phyloP scores from a whole-genome alignment of 2,113 vertebrate species.

The Corythornis vintsioides region DNA sequence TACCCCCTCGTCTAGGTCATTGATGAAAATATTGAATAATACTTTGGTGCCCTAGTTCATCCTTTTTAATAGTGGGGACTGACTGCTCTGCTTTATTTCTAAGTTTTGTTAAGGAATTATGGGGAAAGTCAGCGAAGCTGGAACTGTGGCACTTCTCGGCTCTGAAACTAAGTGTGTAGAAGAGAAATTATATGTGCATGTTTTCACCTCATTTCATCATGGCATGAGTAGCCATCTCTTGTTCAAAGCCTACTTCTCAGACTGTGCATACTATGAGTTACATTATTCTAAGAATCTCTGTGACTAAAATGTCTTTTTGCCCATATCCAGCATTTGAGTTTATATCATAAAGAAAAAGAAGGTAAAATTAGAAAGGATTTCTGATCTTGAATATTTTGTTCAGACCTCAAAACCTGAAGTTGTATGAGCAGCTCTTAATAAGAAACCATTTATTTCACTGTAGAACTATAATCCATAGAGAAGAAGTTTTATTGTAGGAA shows the following conservation, averaged over 20 bases:
- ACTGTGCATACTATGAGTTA: background rate
- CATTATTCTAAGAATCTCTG: fast-evolving
- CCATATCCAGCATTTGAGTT: background rate
- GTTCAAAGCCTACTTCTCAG: background rate
- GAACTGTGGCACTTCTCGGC: background rate
- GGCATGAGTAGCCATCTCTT: background rate
- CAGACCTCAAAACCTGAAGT: background rate
- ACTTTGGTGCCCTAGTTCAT: background rate
- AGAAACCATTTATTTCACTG: background rate
- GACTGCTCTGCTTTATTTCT: background rate
- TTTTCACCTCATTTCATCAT: background rate
- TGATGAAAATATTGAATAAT: no score
- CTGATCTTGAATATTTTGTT: background rate
- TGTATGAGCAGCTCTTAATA: background rate
- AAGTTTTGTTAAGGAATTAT: background rate
- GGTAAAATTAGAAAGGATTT: background rate
- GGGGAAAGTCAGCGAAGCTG: background rate
- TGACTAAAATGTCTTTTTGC: background rate
- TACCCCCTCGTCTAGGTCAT: no score
- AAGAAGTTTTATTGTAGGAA: background rate
- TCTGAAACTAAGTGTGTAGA: background rate
- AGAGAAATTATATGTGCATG: background rate
- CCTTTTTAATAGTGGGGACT: background rate
- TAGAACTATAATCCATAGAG: background rate
- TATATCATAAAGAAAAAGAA: background rate